Evolutionary conservation across 2,113 vertebrate species (phyloP), one percentile per base, ranked within the genome.

Genomic region (Ictalurus furcatus): DNA sequence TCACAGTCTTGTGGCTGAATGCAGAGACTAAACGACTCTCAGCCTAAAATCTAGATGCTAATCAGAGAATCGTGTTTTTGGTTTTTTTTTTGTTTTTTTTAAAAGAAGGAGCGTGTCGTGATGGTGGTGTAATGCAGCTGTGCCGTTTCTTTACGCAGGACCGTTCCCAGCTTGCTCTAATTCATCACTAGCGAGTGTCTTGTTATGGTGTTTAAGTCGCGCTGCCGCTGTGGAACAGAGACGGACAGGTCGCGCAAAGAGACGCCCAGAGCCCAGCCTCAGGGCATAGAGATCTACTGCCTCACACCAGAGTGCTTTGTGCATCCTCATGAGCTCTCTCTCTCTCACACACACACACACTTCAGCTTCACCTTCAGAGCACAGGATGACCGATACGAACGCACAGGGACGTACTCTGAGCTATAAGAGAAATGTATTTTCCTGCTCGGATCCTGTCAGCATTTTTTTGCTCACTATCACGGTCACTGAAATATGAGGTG

Each of bases 241-340:
- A 63, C 37, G 21, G 44, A 85, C 30, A 65, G 85, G 54, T 67
- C 28, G 21, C 34, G 21, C 71, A 40, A 80, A 44, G 81, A 25
- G 30, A 63, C 21, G 90, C 86, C 88, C 80, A 54, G 82, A 80
- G 90, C 37, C 59, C 61, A 87, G 85, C 88, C 86, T 91, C 54
- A 3, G 88, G 90, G 88, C 85, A 83, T 86, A 89, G 30, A 89
- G 82, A 91, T 63, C 86, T 83, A 85, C 58, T 69, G 59, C 67
- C 78, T 73, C 40, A 25, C 80, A 89, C 90, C 85, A 85, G 85
- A 80, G 87, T 34, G 80, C 76, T 86, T 30, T 81, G 54, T 65
- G 59, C 81, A 61, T 58, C 28, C 52, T 44, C 56, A 9, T 28
- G 6, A 87, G 56, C 61, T 73, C 86, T 81, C 44, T 40, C n/a